These are phyloP conservation scores for Pelecanoides urinatrix DNA, from an alignment of 2,113 vertebrate species.

Conservation along the genomic window DNA sequence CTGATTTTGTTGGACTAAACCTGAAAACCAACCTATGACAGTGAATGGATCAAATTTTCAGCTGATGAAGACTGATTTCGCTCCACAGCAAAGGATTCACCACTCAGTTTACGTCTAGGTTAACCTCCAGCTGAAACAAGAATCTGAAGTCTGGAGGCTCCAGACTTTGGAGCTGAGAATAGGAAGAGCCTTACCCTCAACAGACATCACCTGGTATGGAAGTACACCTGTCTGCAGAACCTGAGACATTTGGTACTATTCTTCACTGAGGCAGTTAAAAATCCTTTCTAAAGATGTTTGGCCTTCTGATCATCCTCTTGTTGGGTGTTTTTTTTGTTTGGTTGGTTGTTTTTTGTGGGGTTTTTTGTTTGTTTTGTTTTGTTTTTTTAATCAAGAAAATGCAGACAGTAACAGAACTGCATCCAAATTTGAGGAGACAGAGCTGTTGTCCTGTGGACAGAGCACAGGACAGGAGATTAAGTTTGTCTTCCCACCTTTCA, in stretches of 20 bases:
- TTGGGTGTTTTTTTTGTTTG: accelerated
- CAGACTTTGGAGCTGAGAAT: not conserved
- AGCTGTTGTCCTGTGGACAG: not conserved
- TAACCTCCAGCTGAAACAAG: not conserved
- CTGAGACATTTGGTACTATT: not conserved
- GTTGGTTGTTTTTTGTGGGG: not conserved
- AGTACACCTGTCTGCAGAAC: not conserved
- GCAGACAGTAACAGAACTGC: not conserved
- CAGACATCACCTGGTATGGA: not conserved
- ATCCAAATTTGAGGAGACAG: not conserved
- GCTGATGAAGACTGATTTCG: not conserved
- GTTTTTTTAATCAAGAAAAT: not conserved
- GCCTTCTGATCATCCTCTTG: accelerated
- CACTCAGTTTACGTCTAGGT: not conserved
- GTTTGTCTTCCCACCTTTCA: not conserved
- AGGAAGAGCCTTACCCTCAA: not conserved
- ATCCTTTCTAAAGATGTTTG: not conserved
- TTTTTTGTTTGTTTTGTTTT: not conserved
- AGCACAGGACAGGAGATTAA: not conserved
- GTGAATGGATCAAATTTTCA: not conserved
- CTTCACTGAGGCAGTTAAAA: not conserved
- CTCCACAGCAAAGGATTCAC: not conserved
- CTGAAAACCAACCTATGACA: not conserved
- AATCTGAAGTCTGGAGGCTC: not conserved
- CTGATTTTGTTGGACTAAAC: not conserved